A percentile compares a stretch with the other conserved stretches of the same genome.
phyloP scores from a whole-genome alignment of 2,888 invertebrate species.

The Harpalus rufipes region DNA sequence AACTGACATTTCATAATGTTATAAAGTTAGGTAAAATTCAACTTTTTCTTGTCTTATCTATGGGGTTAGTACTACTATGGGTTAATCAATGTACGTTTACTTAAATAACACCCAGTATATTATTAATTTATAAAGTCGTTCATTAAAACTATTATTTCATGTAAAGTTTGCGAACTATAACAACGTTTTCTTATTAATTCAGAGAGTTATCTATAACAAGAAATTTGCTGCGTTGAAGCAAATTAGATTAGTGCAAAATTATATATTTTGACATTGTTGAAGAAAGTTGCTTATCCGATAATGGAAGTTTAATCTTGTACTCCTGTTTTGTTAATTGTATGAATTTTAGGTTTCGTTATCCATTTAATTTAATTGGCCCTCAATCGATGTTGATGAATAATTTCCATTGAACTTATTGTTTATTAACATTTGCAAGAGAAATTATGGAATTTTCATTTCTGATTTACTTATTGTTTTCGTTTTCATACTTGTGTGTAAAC shows the following conservation, averaged over 20 bases:
- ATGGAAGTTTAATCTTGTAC: constrained; percentile 50
- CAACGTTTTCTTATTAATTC: constrained; percentile 19
- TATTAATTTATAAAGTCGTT: neutral
- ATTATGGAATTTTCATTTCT: too few relatives aligned
- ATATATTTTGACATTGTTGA: constrained; percentile 47
- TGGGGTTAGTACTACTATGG: too few relatives aligned
- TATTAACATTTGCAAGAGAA: too few relatives aligned
- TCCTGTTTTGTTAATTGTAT: constrained; percentile 41
- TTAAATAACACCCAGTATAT: too few relatives aligned
- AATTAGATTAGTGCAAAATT: constrained; percentile 40
- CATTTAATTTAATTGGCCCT: constrained; percentile 15
- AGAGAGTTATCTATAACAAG: constrained; percentile 10
- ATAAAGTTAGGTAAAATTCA: too few relatives aligned
- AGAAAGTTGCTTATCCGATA: constrained; percentile 46
- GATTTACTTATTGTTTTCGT: too few relatives aligned
- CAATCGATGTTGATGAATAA: neutral
- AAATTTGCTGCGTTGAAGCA: constrained; percentile 36
- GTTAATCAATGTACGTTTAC: too few relatives aligned
- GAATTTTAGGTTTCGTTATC: constrained; percentile 18
- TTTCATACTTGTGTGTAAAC: too few relatives aligned
- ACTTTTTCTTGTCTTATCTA: too few relatives aligned
- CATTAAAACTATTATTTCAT: neutral
- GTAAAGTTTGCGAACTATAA: constrained; percentile 17
- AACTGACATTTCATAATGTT: too few relatives aligned
- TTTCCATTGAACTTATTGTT: too few relatives aligned